phyloP scores from a whole-genome alignment of 1,140 invertebrate species.

The Pristionchus pacificus region DNA sequence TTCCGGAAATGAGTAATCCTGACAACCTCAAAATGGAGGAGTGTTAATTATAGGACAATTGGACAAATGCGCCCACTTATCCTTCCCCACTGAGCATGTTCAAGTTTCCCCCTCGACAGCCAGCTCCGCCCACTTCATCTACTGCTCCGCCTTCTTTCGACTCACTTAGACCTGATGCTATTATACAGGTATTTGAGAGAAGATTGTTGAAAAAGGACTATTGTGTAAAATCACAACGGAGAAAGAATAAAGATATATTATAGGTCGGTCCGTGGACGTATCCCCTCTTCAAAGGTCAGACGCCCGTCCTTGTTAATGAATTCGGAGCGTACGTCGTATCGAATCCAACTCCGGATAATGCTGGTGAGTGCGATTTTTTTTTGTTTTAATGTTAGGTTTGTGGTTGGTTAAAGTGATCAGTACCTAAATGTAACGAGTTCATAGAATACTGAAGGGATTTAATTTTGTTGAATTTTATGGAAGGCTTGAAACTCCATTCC shows the following conservation, averaged over 20 bases:
- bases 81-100: constrained; percentile 4
- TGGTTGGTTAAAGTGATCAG: constrained; percentile 1
- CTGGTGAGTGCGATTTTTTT: constrained; percentile 20
- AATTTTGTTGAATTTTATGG: too few relatives aligned
- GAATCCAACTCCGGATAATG: constrained; percentile 38
- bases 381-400: neutral
- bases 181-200: constrained; percentile 19
- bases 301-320: constrained; percentile 35
- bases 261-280: constrained; percentile 39
- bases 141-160: neutral
- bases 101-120: neutral
- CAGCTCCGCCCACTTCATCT: neutral
- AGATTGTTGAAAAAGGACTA: neutral
- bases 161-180: constrained; percentile 1
- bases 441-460: too few relatives aligned
- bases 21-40: too few relatives aligned
- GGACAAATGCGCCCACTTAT: constrained; percentile 36
- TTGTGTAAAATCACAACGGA: too few relatives aligned
- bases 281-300: constrained; percentile 27
- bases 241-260: too few relatives aligned
- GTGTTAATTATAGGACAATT: constrained; percentile 22
- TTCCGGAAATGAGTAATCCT: too few relatives aligned
- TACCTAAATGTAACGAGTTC: too few relatives aligned
- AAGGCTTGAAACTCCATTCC: too few relatives aligned
- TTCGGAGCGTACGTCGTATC: constrained; percentile 35